These are phyloP conservation scores for Gymnoscopelus braueri DNA, from an alignment of 2,797 vertebrate species.

Conservation along the genomic window DNA sequence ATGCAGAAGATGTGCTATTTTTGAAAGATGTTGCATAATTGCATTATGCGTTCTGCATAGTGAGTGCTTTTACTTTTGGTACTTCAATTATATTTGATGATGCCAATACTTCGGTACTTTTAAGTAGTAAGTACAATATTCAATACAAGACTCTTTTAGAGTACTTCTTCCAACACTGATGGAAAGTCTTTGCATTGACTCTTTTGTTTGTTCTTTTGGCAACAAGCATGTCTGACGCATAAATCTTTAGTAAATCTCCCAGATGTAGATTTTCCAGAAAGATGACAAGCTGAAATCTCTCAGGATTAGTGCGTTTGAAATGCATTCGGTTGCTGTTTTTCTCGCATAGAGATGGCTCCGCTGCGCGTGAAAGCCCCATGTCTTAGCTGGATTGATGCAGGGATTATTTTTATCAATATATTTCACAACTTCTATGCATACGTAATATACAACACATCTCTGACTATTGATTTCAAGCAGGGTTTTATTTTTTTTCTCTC, in stretches of 20 bases:
- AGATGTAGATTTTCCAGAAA: constrained; percentile 15
- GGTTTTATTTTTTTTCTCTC: no score
- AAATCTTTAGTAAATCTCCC: constrained; percentile 23
- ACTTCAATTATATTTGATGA: no score
- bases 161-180: no score
- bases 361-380: not conserved
- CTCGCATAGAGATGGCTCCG: not conserved
- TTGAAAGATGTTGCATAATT: no score
- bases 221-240: constrained; percentile 14
- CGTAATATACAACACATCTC: constrained; percentile 1
- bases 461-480: no score
- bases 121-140: no score
- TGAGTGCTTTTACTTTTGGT: no score
- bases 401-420: constrained; percentile 1
- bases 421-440: constrained; percentile 29
- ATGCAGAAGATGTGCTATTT: no score
- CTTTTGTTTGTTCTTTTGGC: constrained; percentile 26
- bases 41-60: no score
- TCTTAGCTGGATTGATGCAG: not conserved
- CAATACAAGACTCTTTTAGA: no score
- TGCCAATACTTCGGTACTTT: no score
- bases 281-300: not conserved
- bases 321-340: not conserved
- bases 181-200: constrained; percentile 12
- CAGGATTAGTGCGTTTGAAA: constrained; percentile 15